phyloP scores from a whole-genome alignment of 2,888 invertebrate genomes.

The Eilema griseolum region DNA sequence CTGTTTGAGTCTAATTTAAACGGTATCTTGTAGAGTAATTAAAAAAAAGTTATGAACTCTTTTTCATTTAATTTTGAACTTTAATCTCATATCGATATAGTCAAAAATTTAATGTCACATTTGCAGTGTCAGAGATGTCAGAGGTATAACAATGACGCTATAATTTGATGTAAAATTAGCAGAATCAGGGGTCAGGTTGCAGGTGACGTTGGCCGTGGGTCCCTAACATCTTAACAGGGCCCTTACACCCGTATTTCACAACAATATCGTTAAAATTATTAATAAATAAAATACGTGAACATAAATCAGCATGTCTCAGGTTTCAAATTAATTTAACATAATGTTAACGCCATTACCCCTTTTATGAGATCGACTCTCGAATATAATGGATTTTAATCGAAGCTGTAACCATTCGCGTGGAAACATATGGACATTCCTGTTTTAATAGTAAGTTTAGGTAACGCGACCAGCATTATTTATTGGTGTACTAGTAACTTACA shows the following conservation, averaged over 20 bases:
- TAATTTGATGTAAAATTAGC: too few relatives aligned
- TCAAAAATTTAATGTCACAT: too few relatives aligned
- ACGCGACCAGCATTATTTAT: not conserved
- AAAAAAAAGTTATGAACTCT: too few relatives aligned
- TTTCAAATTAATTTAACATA: slow-evolving; percentile 39
- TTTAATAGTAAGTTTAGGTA: not conserved
- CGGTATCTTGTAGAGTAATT: too few relatives aligned
- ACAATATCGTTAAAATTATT: slow-evolving; percentile 13
- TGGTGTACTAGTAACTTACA: too few relatives aligned
- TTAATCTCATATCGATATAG: too few relatives aligned
- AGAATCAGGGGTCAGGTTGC: too few relatives aligned
- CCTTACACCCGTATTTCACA: not conserved
- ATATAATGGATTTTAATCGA: slow-evolving; percentile 41
- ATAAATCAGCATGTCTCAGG: slow-evolving; percentile 15
- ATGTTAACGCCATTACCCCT: slow-evolving; percentile 32
- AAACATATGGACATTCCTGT: not conserved
- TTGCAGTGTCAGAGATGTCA: too few relatives aligned
- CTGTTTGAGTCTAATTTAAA: too few relatives aligned
- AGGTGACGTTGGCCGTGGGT: too few relatives aligned
- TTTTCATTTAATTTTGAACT: too few relatives aligned
- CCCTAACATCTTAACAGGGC: not conserved
- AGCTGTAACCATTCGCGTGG: slow-evolving; percentile 27
- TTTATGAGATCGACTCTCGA: slow-evolving; percentile 30
- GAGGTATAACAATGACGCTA: too few relatives aligned
- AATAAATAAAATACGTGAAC: slow-evolving; percentile 14